Conservation (phyloP, 2,888 invertebrate species). For the Anthrax anthrax region DNA sequence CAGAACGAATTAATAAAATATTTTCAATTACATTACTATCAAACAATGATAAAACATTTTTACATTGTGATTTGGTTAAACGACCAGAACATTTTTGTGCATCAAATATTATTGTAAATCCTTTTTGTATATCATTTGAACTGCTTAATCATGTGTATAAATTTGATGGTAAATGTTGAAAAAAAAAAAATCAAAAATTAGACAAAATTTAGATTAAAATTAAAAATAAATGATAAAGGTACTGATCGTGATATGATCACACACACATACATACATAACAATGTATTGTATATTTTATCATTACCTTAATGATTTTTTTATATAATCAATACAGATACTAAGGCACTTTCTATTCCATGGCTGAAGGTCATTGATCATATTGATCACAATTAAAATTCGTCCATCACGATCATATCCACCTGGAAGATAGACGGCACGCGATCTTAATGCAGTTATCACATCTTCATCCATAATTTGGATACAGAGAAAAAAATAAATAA, state of each 20-base stretch:
- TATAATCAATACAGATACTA: slow-evolving; percentile 30
- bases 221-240: too few relatives aligned
- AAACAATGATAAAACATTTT: slow-evolving; percentile 40
- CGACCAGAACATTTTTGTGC: slow-evolving; percentile 50
- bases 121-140: slow-evolving; percentile 29
- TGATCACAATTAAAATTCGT: slow-evolving; percentile 46
- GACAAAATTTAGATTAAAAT: neutral
- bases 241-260: neutral
- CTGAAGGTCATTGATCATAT: slow-evolving; percentile 43
- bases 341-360: slow-evolving; percentile 34
- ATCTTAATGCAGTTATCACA: slow-evolving; percentile 43
- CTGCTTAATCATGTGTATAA: too few relatives aligned
- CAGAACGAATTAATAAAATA: slow-evolving; percentile 46
- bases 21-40: slow-evolving; percentile 32
- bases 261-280: neutral
- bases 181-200: neutral
- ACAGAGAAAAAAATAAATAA: too few relatives aligned
- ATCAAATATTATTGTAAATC: slow-evolving; percentile 48
- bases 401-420: slow-evolving; percentile 52
- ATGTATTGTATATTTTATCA: too few relatives aligned
- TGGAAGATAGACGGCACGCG: slow-evolving; percentile 44
- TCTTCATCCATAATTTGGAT: slow-evolving; percentile 41
- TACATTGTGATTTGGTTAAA: slow-evolving; percentile 44
- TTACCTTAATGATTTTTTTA: slow-evolving; percentile 32
- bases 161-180: too few relatives aligned